Evolutionary conservation across 2,113 vertebrate species (phyloP), one percentile per base, ranked within the genome.

Genomic region (Rhinichthys klamathensis): DNA sequence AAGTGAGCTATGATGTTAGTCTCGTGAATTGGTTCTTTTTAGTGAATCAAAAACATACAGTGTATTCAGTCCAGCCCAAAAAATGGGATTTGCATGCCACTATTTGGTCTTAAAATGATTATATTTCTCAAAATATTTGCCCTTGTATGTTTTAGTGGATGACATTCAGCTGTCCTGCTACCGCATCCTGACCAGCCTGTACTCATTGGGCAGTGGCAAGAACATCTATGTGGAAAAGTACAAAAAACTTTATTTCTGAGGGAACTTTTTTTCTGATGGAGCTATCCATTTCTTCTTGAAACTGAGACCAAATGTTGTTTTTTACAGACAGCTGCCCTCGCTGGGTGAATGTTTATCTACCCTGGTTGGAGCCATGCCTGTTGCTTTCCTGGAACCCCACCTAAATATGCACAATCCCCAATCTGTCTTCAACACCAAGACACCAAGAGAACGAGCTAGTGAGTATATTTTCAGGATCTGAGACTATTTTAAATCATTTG

Each of bases 401-500:
- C 94, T 99, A 4, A 98, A 99, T 85, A 92, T 95, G 87, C 92
- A 98, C 93, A 99, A 99, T 87, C 94, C 95, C 0, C 93, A 96
- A 18, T 99, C 98, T 1, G 96, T 99, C 89, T 99, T 99, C 94
- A 99, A 99, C 92, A 98, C 97, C 87, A 99, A 99, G 92, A 97
- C 96, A 67, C 93, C 97, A 44, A 92, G 98, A 89, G 98, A 99
- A 91, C 94, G 96, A 91, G 97, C 98, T 65, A 97, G 98, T 99
- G 93, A 95, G 98, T 96, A 65, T 38, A n/a, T 27, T 8, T 27
- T 8, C 46, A 69, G 8, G 23, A 67, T 56, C 9, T 35, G 8
- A 78, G 54, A 12, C 49, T 27, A 38, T 58, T 35, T 41, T 16
- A 30, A 67, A 30, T 46, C 41, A 69, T 69, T 69, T 69, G 30